Evolutionary conservation across 1,140 invertebrate genomes (phyloP).

Genomic region (Nomia melanderi): DNA sequence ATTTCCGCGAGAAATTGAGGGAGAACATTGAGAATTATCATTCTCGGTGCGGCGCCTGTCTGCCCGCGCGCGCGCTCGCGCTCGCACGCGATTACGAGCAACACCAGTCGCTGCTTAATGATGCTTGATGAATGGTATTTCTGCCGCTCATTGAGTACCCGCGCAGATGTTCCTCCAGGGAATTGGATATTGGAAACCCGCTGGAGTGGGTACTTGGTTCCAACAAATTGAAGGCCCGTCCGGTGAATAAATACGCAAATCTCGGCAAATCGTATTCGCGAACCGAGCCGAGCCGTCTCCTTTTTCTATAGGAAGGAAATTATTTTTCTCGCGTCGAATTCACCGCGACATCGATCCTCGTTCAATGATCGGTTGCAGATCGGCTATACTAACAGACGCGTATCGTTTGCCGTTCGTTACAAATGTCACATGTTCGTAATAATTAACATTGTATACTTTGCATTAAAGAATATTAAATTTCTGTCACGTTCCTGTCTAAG

Average conservation of each 20-base stretch:
- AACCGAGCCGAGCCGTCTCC: background rate
- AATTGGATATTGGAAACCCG: conserved; percentile 45
- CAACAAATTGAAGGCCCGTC: background rate
- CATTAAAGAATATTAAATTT: too few relatives aligned
- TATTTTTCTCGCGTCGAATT: background rate
- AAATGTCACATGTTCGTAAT: too few relatives aligned
- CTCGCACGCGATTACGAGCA: conserved; percentile 6
- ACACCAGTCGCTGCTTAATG: conserved; percentile 46
- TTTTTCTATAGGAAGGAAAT: background rate
- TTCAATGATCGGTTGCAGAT: too few relatives aligned
- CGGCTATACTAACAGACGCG: too few relatives aligned
- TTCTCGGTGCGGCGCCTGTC: conserved; percentile 11
- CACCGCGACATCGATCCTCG: background rate
- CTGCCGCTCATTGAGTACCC: conserved; percentile 37
- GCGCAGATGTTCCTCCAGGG: conserved; percentile 29
- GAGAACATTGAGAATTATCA: conserved; percentile 44
- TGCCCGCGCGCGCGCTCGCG: too few relatives aligned
- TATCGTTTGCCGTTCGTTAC: too few relatives aligned
- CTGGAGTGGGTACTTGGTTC: background rate
- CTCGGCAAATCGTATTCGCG: background rate
- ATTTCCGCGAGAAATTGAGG: conserved; percentile 10
- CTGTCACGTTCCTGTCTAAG: too few relatives aligned
- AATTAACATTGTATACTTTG: too few relatives aligned
- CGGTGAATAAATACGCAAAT: conserved; percentile 22
- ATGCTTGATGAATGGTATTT: conserved; percentile 39